Conservation (phyloP, 2,113 vertebrate genomes). For the Kobus ellipsiprymnus region DNA sequence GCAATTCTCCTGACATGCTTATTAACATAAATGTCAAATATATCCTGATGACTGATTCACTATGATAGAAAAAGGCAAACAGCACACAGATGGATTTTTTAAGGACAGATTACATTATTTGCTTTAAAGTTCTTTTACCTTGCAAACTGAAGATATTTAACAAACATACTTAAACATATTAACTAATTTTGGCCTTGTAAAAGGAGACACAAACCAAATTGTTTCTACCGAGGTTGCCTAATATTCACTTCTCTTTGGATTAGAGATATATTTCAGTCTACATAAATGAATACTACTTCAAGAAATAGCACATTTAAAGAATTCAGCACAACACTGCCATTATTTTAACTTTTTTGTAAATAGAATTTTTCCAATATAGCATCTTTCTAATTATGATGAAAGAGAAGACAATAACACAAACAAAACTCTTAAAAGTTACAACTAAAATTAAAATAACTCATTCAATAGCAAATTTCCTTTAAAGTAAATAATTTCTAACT, state of each 20-base stretch:
- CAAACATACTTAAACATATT: background rate
- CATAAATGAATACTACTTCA: background rate
- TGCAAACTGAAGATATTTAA: background rate
- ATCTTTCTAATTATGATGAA: background rate
- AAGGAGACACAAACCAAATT: background rate
- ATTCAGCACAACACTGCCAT: background rate
- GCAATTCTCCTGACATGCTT: background rate
- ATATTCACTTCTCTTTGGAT: background rate
- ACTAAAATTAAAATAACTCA: conserved; percentile 16
- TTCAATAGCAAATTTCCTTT: background rate
- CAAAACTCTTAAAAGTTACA: background rate
- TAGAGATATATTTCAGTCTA: background rate
- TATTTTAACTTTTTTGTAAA: background rate
- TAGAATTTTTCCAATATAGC: background rate
- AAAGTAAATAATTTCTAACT: background rate
- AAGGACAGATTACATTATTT: background rate
- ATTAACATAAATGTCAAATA: background rate
- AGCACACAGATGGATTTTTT: background rate
- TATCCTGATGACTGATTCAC: background rate
- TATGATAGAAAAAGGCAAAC: background rate
- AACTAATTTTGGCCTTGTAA: background rate
- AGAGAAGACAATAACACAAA: background rate
- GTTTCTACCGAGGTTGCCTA: background rate
- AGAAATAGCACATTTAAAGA: background rate
- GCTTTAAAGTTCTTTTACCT: background rate